Percentiles rank a stretch among this genome's conserved stretches.
These are phyloP conservation scores for Monopterus albus DNA, from an alignment of 2,113 vertebrate genomes.

Conservation along the genomic window DNA sequence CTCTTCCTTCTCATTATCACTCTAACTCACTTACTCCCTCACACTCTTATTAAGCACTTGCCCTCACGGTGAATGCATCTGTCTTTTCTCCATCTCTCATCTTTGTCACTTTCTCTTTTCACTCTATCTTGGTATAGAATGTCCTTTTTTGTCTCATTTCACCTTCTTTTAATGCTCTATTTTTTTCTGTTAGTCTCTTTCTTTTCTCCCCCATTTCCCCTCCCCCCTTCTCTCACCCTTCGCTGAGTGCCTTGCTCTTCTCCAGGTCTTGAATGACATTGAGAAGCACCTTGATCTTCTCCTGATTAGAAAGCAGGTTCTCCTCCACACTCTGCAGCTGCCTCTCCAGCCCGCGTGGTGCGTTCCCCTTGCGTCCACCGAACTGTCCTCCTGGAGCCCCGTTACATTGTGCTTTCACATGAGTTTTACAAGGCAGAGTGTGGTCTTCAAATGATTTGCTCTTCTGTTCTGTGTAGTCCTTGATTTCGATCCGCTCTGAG, in stretches of 20 bases:
- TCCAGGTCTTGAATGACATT: constrained; percentile 99
- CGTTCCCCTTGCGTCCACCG: constrained; percentile 25
- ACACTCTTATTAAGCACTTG: constrained; percentile 15
- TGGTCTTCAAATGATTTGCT: constrained; percentile 62
- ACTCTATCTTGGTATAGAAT: neutral
- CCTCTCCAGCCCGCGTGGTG: constrained; percentile 83
- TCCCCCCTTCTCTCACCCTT: constrained; percentile 89
- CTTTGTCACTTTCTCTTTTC: neutral
- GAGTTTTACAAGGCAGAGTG: constrained; percentile 69
- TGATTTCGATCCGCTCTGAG: constrained; percentile 43
- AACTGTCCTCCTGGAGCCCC: constrained; percentile 83
- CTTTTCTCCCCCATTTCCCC: neutral
- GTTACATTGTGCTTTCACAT: constrained; percentile 80
- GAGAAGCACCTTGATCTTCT: constrained; percentile 98
- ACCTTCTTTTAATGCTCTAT: neutral
- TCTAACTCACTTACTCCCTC: neutral
- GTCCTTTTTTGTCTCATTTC: neutral
- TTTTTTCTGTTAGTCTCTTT: constrained; percentile 13
- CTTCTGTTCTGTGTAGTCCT: constrained; percentile 61
- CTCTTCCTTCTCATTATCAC: constrained; percentile 19
- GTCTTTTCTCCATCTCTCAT: neutral
- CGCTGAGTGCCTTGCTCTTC: constrained; percentile 94
- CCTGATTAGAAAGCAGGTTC: constrained; percentile 93
- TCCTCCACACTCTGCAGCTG: constrained; percentile 94
- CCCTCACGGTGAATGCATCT: constrained; percentile 1